Percentiles rank a stretch among this genome's conserved stretches.
These are phyloP conservation scores for Rallus limicola DNA, from an alignment of 2,113 vertebrate genomes.

Conservation along the genomic window DNA sequence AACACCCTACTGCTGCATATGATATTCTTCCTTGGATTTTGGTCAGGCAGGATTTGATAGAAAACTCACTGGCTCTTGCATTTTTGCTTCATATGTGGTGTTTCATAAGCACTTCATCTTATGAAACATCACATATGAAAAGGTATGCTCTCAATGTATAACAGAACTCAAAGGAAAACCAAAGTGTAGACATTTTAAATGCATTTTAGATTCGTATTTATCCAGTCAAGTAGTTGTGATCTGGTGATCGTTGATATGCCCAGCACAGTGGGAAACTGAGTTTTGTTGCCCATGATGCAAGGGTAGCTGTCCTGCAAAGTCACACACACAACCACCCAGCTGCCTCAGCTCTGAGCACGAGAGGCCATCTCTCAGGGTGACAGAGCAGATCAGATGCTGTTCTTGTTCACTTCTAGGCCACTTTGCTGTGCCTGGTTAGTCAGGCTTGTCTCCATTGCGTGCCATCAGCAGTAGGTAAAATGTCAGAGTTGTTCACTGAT, in stretches of 20 bases:
- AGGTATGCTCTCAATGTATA: not conserved
- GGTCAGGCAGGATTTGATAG: not conserved
- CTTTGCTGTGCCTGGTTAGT: not conserved
- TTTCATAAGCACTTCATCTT: not conserved
- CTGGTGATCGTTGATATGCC: not conserved
- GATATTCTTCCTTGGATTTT: not conserved
- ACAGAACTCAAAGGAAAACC: not conserved
- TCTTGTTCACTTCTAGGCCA: not conserved
- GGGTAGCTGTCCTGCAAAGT: not conserved
- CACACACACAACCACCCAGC: not conserved
- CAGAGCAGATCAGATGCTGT: not conserved
- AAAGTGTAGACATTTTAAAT: not conserved
- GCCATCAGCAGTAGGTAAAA: not conserved
- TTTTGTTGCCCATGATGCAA: accelerated
- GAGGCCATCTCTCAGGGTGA: not conserved
- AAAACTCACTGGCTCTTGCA: not conserved
- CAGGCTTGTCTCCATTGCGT: not conserved
- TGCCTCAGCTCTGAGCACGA: not conserved
- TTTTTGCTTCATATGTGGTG: not conserved
- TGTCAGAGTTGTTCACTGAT: not conserved
- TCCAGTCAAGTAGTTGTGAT: not conserved
- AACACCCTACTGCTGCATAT: not conserved
- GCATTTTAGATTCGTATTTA: not conserved
- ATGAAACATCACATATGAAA: not conserved
- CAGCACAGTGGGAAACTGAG: not conserved